Conservation (phyloP, 2,113 vertebrate genomes). For the Rhombomys opimus region DNA sequence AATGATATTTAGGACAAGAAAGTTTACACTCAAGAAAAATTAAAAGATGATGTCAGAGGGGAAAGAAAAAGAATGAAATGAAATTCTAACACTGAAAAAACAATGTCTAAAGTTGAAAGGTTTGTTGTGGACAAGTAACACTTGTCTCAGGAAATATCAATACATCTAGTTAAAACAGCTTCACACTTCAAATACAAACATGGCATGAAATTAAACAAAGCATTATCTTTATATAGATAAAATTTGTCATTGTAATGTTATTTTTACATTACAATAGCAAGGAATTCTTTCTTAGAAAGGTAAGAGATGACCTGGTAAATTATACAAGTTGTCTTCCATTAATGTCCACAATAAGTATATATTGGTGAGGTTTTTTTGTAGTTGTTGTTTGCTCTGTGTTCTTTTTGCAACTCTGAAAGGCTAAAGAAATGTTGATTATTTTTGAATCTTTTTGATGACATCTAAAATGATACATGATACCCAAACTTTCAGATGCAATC, state of each 20-base stretch:
- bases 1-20: neutral
- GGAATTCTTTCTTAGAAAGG: neutral
- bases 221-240: neutral
- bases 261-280: neutral
- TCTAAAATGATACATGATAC: neutral
- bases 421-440: neutral
- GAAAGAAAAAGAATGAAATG: neutral
- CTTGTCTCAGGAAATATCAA: neutral
- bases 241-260: neutral
- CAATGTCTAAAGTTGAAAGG: neutral
- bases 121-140: neutral
- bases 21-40: neutral
- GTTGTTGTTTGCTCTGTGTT: neutral
- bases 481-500: neutral
- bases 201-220: neutral
- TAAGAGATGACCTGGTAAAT: neutral
- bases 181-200: slow-evolving; percentile 4
- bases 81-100: neutral
- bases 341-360: neutral
- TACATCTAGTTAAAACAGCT: neutral
- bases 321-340: neutral
- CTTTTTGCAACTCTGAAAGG: neutral
- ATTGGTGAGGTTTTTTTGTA: neutral
- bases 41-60: neutral
- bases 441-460: neutral